phyloP scores from a whole-genome alignment of 2,888 invertebrate genomes.

The Tribolium freemani region DNA sequence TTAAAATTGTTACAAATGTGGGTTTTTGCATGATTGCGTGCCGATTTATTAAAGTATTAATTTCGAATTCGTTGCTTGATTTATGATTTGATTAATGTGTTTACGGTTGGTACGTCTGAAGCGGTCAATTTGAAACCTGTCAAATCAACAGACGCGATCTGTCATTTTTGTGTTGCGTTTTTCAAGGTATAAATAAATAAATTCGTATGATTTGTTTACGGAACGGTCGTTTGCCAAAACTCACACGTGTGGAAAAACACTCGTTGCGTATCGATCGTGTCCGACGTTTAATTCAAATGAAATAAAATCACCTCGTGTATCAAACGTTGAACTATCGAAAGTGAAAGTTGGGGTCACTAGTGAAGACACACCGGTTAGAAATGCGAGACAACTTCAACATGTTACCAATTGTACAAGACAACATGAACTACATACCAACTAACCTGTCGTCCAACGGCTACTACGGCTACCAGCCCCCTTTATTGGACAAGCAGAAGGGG shows the following conservation, averaged over 20 bases:
- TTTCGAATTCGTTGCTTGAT: not conserved
- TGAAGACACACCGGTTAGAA: constrained; percentile 5
- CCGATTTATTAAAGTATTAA: not conserved
- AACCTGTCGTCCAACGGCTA: constrained; percentile 55
- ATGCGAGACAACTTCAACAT: constrained; percentile 47
- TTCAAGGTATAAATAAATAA: not conserved
- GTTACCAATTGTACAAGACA: constrained; percentile 47
- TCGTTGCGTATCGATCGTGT: constrained; percentile 1
- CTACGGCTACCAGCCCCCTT: constrained; percentile 56
- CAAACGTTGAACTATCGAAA: not conserved
- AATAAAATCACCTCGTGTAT: not conserved
- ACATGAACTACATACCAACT: constrained; percentile 36
- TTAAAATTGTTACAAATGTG: too few relatives aligned
- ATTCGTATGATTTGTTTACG: not conserved
- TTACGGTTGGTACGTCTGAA: not conserved
- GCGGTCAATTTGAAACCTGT: not conserved
- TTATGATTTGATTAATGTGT: not conserved
- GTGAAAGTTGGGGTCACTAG: constrained; percentile 41
- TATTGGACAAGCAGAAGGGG: constrained; percentile 35
- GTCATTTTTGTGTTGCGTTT: not conserved
- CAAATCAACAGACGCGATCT: not conserved
- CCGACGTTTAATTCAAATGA: constrained; percentile 29
- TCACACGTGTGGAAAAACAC: constrained; percentile 25
- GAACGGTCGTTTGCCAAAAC: not conserved
- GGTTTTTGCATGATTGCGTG: too few relatives aligned